These are phyloP conservation scores for Pantelozetes paolii DNA, from an alignment of 2,888 invertebrate genomes.

Conservation along the genomic window DNA sequence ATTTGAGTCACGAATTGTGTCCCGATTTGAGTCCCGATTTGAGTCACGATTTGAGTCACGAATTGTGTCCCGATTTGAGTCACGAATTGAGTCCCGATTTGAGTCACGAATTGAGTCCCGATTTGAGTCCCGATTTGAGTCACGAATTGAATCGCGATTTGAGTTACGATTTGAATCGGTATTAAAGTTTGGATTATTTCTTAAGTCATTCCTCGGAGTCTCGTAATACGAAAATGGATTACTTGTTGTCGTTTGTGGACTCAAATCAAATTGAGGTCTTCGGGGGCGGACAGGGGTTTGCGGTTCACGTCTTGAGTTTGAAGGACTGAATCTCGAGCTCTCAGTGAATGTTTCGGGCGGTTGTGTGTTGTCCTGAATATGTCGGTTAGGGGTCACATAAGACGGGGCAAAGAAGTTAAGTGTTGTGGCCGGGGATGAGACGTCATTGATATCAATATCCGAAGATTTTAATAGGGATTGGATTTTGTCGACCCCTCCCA, in stretches of 20 bases:
- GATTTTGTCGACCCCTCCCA: slow-evolving; percentile 50
- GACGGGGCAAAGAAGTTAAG: slow-evolving; percentile 41
- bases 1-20: too few relatives aligned
- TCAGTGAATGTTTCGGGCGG: slow-evolving; percentile 38
- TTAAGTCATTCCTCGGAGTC: slow-evolving; percentile 10
- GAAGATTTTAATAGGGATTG: slow-evolving; percentile 47
- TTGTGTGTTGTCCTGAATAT: slow-evolving; percentile 35
- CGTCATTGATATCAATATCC: slow-evolving; percentile 31
- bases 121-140: too few relatives aligned
- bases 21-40: too few relatives aligned
- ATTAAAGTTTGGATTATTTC: slow-evolving; percentile 13
- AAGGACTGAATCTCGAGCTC: background rate
- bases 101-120: too few relatives aligned
- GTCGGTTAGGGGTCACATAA: slow-evolving; percentile 42
- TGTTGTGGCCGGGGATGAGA: slow-evolving; percentile 30
- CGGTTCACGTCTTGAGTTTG: slow-evolving; percentile 26
- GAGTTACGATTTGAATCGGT: too few relatives aligned
- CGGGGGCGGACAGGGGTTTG: slow-evolving; percentile 35
- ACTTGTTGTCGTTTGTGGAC: slow-evolving; percentile 33
- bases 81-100: too few relatives aligned
- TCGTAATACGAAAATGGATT: slow-evolving; percentile 36
- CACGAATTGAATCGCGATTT: too few relatives aligned
- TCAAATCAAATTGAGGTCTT: slow-evolving; percentile 41
- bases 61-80: too few relatives aligned
- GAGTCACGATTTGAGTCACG: too few relatives aligned